Base-by-base conservation (phyloP, 2,797 vertebrate genomes). In the Myotis planiceps region DNA sequence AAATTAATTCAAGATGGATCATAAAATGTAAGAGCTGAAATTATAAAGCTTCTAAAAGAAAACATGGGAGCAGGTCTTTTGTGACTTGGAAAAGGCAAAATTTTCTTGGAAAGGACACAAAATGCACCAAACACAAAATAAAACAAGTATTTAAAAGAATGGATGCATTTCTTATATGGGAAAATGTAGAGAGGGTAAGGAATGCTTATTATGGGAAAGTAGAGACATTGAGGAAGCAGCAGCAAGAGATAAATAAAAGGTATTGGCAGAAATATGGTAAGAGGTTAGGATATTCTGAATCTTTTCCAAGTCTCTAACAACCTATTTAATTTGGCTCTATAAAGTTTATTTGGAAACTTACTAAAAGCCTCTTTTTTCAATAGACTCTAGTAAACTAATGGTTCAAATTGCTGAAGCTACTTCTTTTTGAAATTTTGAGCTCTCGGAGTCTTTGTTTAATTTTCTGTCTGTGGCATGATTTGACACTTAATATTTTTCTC, bases 331-430 rank as follows among this genome's bases (percentile, higher is more conserved):
- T 92, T 92, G 66, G 68, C 32, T 90, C 42, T 80, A 13, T 89
- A 88, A 76, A 68, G 2, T 68, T 83, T 89, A 83, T 53, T 86
- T 71, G 85, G 32, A 93, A 95, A 92, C 29, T 69, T 85, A 53
- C 25, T 90, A 82, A 94, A 91, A 76, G 3, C 32, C 37, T 76
- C 60, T 76, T 66, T 9, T 94, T 66, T 90, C 78, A 75, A 19
- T 39, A 42, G 9, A 6, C 42, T 63, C 82, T 16, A 23, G 55
- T 80, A 66, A 94, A 92, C 69, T 42, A 83, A 85, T 93, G 71
- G 78, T 45, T 97, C 39, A 25, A 45, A 85, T 90, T 68, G 63
- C n/a, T 19, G 9, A 68, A 81, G 25, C 23, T 9, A 29, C 87
- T 88, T 92, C 58, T 51, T 92, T 84, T 69, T 51, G 10, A 88